Percentiles rank a stretch among this genome's conserved stretches.
Evolutionary conservation across 2,113 vertebrate species (phyloP).

Genomic region (Pyrgilauda ruficollis): DNA sequence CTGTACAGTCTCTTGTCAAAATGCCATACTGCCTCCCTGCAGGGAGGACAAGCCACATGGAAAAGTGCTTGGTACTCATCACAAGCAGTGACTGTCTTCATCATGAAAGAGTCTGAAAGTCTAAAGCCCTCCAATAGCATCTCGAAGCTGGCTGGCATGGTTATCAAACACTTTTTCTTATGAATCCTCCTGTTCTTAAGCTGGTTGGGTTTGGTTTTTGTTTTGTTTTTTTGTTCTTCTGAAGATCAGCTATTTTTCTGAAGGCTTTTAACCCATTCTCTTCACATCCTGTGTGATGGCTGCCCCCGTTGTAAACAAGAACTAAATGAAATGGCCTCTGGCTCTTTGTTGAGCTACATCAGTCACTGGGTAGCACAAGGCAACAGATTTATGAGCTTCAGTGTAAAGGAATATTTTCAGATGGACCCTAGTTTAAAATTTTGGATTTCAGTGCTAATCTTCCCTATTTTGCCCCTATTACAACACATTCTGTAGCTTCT

Average conservation of each 20-base stretch:
- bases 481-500: neutral
- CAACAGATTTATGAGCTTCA: neutral
- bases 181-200: neutral
- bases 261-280: neutral
- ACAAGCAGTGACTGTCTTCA: neutral
- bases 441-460: neutral
- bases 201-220: neutral
- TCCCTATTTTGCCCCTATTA: neutral
- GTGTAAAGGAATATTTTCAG: neutral
- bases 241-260: constrained; percentile 36
- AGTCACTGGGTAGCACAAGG: neutral
- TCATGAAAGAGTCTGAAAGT: neutral
- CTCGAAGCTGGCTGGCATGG: neutral
- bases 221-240: neutral
- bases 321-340: neutral
- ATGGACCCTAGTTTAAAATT: neutral
- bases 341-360: neutral
- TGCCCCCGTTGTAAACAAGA: neutral
- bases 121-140: neutral
- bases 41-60: neutral
- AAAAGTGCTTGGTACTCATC: constrained; percentile 53
- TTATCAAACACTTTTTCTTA: constrained; percentile 53
- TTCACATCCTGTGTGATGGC: neutral
- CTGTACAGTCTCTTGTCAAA: neutral
- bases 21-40: neutral